These are phyloP conservation scores for Amphipyra berbera DNA, from an alignment of 2,888 invertebrate genomes.

Conservation along the genomic window DNA sequence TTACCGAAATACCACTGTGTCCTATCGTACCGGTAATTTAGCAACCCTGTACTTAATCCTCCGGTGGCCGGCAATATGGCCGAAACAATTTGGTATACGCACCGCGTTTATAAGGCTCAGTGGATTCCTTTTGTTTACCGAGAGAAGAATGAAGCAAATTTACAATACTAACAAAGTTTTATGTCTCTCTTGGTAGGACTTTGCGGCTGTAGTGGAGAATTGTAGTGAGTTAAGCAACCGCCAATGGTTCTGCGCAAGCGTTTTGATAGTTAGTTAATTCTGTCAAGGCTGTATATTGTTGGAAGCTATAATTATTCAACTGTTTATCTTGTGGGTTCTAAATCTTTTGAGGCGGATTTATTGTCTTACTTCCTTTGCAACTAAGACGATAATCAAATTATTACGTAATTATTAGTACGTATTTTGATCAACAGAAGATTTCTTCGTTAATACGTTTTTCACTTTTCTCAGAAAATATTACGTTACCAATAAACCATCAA, in stretches of 20 bases:
- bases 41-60: constrained; percentile 66
- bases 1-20: constrained; percentile 43
- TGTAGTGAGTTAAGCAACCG: constrained; percentile 21
- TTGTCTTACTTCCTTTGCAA: not conserved
- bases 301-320: not conserved
- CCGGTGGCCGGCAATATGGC: constrained; percentile 73
- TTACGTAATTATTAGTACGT: too few species aligned
- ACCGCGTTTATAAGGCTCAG: constrained; percentile 72
- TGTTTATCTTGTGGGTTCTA: not conserved
- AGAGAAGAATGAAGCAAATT: constrained; percentile 62
- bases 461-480: too few species aligned
- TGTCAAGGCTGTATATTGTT: not conserved
- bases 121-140: constrained; percentile 73
- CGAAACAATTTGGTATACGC: constrained; percentile 77
- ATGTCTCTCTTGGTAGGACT: constrained; percentile 47
- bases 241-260: constrained; percentile 7
- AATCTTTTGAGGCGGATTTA: not conserved
- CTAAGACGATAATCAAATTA: too few species aligned
- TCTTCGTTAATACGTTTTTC: too few species aligned
- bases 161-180: constrained; percentile 58
- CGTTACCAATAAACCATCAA: too few species aligned
- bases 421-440: too few species aligned
- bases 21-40: constrained; percentile 30
- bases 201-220: constrained; percentile 33
- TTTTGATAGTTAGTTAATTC: constrained; percentile 1